Evolutionary conservation across 2,113 vertebrate species (phyloP).

Genomic region (human (Homo sapiens)): DNA sequence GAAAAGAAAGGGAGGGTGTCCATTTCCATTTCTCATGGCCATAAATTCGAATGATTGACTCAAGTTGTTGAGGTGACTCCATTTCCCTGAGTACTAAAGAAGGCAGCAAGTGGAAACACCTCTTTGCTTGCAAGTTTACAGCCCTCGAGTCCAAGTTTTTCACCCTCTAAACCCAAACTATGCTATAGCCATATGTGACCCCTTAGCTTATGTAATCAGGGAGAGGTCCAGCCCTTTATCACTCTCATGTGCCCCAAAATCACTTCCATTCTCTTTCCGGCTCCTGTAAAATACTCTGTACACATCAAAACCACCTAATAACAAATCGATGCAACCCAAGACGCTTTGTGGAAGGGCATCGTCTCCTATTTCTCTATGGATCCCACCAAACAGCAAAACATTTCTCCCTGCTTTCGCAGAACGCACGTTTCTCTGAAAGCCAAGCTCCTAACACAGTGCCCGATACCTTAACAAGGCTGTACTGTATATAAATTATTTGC

Average conservation of each 20-base stretch:
- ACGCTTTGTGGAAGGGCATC: rapidly evolving
- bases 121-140: neutral
- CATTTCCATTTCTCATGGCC: neutral
- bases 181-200: neutral
- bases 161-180: neutral
- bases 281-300: neutral
- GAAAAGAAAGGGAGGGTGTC: rapidly evolving
- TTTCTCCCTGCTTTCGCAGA: neutral
- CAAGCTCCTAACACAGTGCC: neutral
- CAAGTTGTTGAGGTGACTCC: neutral
- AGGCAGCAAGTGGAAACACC: neutral
- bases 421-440: neutral
- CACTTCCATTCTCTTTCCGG: neutral
- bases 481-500: neutral
- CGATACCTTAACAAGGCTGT: neutral
- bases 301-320: neutral
- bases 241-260: neutral
- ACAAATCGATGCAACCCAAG: neutral
- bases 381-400: neutral
- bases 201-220: constrained; percentile 1
- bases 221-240: neutral
- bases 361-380: rapidly evolving
- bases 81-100: neutral
- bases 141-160: neutral
- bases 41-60: neutral